These are phyloP conservation scores for Chelonus formosanus DNA, from an alignment of 2,888 invertebrate species.

Conservation along the genomic window DNA sequence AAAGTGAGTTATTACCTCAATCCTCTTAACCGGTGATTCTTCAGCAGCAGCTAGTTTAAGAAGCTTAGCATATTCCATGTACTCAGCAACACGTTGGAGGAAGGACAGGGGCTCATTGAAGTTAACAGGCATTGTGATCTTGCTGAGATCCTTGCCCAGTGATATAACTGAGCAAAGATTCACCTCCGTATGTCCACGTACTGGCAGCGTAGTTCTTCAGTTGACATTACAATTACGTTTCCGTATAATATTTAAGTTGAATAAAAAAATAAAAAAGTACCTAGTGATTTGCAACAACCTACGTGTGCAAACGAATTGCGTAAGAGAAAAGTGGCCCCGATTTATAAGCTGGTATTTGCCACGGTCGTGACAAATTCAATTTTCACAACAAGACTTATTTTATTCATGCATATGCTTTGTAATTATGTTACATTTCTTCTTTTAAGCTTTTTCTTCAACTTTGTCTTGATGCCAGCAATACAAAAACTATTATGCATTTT, in stretches of 20 bases:
- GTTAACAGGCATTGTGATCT: conserved; percentile 96
- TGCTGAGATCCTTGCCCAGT: conserved; percentile 87
- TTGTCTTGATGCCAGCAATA: no score
- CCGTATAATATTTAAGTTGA: conserved; percentile 1
- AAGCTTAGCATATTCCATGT: conserved; percentile 87
- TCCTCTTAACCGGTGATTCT: conserved; percentile 81
- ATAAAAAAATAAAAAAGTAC: conserved; percentile 4
- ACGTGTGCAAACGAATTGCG: conserved; percentile 28
- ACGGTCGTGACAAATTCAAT: conserved; percentile 24
- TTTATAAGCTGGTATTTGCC: conserved; percentile 16
- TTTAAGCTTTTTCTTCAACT: no score
- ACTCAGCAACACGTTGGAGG: conserved; percentile 92
- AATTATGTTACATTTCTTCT: no score
- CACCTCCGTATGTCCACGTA: conserved; percentile 60
- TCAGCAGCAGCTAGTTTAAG: conserved; percentile 80
- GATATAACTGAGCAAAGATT: conserved; percentile 61
- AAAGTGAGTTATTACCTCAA: conserved; percentile 72
- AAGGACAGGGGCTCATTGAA: conserved; percentile 97
- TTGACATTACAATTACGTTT: conserved; percentile 21
- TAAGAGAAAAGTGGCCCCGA: conserved; percentile 25
- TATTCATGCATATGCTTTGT: conserved; percentile 18
- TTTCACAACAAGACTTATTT: conserved; percentile 15
- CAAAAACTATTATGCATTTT: no score
- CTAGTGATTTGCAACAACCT: conserved; percentile 18
- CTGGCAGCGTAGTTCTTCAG: conserved; percentile 59